Evolutionary conservation across 1,140 invertebrate genomes (phyloP), one percentile per base, ranked within the genome.

Genomic region (Achroia grisella): DNA sequence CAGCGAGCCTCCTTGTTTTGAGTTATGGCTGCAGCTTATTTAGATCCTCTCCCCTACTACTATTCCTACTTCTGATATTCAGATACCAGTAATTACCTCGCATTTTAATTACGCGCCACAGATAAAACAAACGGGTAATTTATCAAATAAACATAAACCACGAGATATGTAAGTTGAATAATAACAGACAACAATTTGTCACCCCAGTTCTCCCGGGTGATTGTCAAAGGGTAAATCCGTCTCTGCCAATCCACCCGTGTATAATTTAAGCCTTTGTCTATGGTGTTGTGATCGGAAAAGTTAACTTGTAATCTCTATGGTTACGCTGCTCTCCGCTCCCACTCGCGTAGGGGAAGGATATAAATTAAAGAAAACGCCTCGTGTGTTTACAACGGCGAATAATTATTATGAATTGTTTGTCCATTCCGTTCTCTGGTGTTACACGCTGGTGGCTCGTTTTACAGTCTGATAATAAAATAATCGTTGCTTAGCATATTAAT

Each of bases 231-330:
- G 72, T 72, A 53, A 59, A 69, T 69, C 65, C 69, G 58, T 71
- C 67, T 68, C 62, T 62, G 72, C 62, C 62, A 77, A 78, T 66
- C 76, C 71, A 51, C 9, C 70, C 76, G 67, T 79, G 71, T 64
- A 70, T 80, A 82, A 83, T 80, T 73, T 71, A 71, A 71, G 63
- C 70, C 63, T 65, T 83, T 83, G 76, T 83, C 79, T 83, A 70
- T 75, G 75, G 73, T 69, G 79, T 77, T 68, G 63, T 74, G 73
- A 80, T 79, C 73, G 71, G 74, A 80, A 80, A 83, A 80, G 72
- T 80, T 80, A 71, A 79, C 64, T 79, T 73, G 65, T 75, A 75
- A 78, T 78, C 71, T 75, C 64, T 67, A 75, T 73, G 70, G 67
- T 76, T 65, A 60, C 58, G 62, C 57, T 59, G 13, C 6, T 23